These are phyloP conservation scores for Lasioglossum morio DNA, from an alignment of 2,888 invertebrate species.

Conservation along the genomic window DNA sequence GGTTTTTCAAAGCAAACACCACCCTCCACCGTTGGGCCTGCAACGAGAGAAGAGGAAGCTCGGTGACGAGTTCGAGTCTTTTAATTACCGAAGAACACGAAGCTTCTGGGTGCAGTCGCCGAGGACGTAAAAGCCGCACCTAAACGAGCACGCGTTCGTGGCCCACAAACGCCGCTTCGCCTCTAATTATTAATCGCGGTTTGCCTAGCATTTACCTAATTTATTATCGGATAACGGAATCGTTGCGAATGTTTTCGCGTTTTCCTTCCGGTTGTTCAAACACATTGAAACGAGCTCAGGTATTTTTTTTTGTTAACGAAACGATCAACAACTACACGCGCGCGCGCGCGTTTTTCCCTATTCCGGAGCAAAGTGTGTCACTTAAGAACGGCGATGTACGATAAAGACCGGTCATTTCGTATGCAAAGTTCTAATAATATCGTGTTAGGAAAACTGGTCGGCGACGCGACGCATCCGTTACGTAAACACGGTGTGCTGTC, in stretches of 20 bases:
- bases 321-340: no score
- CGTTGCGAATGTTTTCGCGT: neutral
- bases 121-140: slow-evolving; percentile 46
- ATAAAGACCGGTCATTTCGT: neutral
- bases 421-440: neutral
- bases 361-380: neutral
- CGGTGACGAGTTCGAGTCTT: slow-evolving; percentile 27
- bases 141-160: slow-evolving; percentile 13
- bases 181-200: slow-evolving; percentile 41
- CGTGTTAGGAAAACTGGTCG: neutral
- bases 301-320: neutral
- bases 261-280: neutral
- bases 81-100: slow-evolving; percentile 57
- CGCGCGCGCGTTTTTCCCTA: neutral
- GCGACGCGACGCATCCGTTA: slow-evolving; percentile 30
- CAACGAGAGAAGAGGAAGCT: slow-evolving; percentile 10
- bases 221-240: slow-evolving; percentile 5
- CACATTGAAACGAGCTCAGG: neutral
- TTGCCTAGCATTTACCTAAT: slow-evolving; percentile 45
- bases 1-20: no score
- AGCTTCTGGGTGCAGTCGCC: slow-evolving; percentile 46
- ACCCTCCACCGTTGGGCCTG: neutral
- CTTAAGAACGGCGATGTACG: no score
- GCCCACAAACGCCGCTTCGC: slow-evolving; percentile 23
- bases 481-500: slow-evolving; percentile 42